phyloP scores from a whole-genome alignment of 2,797 vertebrate species.

The Hippoglossus hippoglossus region DNA sequence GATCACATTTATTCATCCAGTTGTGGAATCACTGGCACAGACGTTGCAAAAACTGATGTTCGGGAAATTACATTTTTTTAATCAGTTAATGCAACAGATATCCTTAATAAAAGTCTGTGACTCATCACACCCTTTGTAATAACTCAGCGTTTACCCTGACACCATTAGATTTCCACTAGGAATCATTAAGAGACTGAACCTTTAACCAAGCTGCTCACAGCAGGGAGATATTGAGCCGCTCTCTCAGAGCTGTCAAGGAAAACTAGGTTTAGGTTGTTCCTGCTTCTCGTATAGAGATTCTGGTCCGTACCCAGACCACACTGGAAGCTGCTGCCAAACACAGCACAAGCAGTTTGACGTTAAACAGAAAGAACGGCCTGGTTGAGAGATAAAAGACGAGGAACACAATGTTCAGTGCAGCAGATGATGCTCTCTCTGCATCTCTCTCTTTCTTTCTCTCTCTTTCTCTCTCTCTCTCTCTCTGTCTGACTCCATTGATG shows the following conservation, averaged over 20 bases:
- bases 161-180: background rate
- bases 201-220: no score
- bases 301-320: constrained; percentile 1
- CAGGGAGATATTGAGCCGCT: constrained; percentile 1
- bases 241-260: constrained; percentile 4
- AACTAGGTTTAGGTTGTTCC: background rate
- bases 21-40: background rate
- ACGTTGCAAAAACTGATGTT: background rate
- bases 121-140: background rate
- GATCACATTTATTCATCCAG: background rate
- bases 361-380: background rate
- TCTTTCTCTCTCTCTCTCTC: background rate
- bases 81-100: background rate
- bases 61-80: background rate
- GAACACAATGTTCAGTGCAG: constrained; percentile 39
- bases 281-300: background rate
- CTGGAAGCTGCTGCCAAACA: background rate
- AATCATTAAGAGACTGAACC: background rate
- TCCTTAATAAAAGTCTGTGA: background rate
- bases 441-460: background rate
- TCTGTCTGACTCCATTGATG: constrained; percentile 13
- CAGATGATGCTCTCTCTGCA: constrained; percentile 34
- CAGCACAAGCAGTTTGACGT: background rate
- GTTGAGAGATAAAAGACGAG: constrained; percentile 23
- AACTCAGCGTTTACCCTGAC: background rate